Base-by-base conservation (phyloP, 2,113 vertebrate species). In the Aldabrachelys gigantea region DNA sequence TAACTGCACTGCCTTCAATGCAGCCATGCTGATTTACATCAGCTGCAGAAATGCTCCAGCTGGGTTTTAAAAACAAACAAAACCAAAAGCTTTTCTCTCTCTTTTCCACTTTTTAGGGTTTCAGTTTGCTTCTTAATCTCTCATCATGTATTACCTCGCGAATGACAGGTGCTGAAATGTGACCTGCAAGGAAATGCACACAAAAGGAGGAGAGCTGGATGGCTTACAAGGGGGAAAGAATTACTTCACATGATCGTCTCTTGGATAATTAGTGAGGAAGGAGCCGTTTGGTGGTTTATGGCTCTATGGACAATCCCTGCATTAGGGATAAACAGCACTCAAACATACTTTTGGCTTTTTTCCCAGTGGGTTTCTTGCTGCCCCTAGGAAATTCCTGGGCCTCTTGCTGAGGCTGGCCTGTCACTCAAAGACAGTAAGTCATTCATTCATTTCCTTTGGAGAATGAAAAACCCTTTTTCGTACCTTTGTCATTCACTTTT, bases 11-110 rank as follows among this genome's bases (percentile, higher is more conserved):
- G 88, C 52, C 50, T 41, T 69, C 35, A 1, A 3, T 2, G 3
- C 59, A 53, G 47, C 38, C 59, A 27, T 0, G 0, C 57, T 2
- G 0, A 49, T 21, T 52, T 4, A 1, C 14, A 11, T 41, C 0
- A 0, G 29, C 56, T 1, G 0, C 50, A 38, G 47, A 62, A 50
- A 69, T 35, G 4, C 0, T 54, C 27, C 0, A 0, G 12, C 12
- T 1, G 0, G 5, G 52, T 35, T 76, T 47, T 47, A 82, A 80
- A 85, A 83, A 24, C 41, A 44, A 44, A 27, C 14, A 49, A 85
- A 88, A n/a, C 35, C 35, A 11, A 1, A 4, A 81, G 72, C 44
- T 3, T 59, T 53, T 9, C 5, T 13, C n/a, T 9, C 57, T 62
- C 11, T 22, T 19, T 78, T 5, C 25, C 41, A 31, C 44, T 35